These are phyloP conservation scores for Polyommatus icarus DNA, from an alignment of 2,888 invertebrate genomes.

Conservation along the genomic window DNA sequence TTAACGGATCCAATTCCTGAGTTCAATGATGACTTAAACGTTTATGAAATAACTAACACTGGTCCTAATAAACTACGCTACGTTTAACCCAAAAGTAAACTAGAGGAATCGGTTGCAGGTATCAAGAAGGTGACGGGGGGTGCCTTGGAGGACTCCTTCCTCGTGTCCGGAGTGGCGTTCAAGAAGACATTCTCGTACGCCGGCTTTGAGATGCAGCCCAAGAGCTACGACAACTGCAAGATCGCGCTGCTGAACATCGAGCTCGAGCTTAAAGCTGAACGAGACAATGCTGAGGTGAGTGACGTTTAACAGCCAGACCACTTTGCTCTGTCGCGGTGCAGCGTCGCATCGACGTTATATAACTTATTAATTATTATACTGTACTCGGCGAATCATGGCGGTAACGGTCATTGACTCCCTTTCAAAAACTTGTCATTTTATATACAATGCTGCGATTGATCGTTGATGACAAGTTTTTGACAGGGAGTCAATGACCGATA, in stretches of 20 bases:
- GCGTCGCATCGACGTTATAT: too few relatives aligned
- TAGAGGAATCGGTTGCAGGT: slow-evolving; percentile 61
- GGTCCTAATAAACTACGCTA: background rate
- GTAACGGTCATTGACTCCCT: too few relatives aligned
- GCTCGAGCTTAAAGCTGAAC: slow-evolving; percentile 97
- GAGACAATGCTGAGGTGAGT: slow-evolving; percentile 96
- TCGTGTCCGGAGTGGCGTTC: slow-evolving; percentile 97
- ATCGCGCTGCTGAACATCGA: slow-evolving; percentile 99
- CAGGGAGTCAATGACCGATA: too few relatives aligned
- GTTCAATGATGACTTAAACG: slow-evolving; percentile 41
- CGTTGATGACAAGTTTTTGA: too few relatives aligned
- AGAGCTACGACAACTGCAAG: slow-evolving; percentile 92
- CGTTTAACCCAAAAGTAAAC: background rate
- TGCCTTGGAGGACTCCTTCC: slow-evolving; percentile 90
- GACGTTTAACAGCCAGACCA: background rate
- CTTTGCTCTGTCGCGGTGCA: background rate
- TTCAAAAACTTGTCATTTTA: too few relatives aligned
- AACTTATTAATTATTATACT: too few relatives aligned
- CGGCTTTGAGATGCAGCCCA: slow-evolving; percentile 99
- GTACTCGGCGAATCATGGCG: too few relatives aligned
- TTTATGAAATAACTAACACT: slow-evolving; percentile 47
- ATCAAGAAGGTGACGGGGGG: slow-evolving; percentile 96
- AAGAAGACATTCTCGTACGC: slow-evolving; percentile 99
- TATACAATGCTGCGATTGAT: too few relatives aligned
- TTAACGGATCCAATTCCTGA: slow-evolving; percentile 55